phyloP scores from a whole-genome alignment of 2,888 invertebrate species.

The Masnerella sp. region DNA sequence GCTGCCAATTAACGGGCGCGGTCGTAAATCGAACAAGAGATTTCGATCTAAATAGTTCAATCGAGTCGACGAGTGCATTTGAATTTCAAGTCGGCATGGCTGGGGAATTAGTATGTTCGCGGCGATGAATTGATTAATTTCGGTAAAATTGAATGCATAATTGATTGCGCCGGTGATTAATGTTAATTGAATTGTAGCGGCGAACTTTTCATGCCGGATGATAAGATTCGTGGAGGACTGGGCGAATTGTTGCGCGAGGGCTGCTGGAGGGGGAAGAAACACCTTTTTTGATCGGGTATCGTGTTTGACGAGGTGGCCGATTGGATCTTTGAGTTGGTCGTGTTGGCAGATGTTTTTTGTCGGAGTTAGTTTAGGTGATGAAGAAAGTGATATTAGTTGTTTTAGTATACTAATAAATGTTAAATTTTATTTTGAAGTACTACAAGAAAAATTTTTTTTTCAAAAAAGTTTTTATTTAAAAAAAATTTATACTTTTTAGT shows the following conservation, averaged over 20 bases:
- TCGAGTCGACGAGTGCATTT: slow-evolving; percentile 43
- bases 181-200: slow-evolving; percentile 35
- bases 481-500: too few species aligned
- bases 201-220: background rate
- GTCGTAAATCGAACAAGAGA: slow-evolving; percentile 54
- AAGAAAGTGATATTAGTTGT: too few species aligned
- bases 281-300: background rate
- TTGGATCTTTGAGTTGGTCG: too few species aligned
- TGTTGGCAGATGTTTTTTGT: too few species aligned
- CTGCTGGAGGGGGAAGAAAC: background rate
- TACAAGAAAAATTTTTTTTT: too few species aligned
- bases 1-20: slow-evolving; percentile 49
- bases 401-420: too few species aligned
- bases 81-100: slow-evolving; percentile 19
- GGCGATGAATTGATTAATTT: slow-evolving; percentile 44
- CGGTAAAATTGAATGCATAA: slow-evolving; percentile 33
- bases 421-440: too few species aligned
- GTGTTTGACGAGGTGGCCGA: too few species aligned
- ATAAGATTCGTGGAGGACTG: slow-evolving; percentile 2
- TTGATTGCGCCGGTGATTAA: slow-evolving; percentile 19
- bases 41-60: slow-evolving; percentile 56
- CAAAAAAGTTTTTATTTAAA: too few species aligned
- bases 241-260: background rate
- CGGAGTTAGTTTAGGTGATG: too few species aligned
- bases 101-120: slow-evolving; percentile 43